These are phyloP conservation scores for Ommatoiulus sabulosus DNA, from an alignment of 2,888 invertebrate genomes.

Conservation along the genomic window DNA sequence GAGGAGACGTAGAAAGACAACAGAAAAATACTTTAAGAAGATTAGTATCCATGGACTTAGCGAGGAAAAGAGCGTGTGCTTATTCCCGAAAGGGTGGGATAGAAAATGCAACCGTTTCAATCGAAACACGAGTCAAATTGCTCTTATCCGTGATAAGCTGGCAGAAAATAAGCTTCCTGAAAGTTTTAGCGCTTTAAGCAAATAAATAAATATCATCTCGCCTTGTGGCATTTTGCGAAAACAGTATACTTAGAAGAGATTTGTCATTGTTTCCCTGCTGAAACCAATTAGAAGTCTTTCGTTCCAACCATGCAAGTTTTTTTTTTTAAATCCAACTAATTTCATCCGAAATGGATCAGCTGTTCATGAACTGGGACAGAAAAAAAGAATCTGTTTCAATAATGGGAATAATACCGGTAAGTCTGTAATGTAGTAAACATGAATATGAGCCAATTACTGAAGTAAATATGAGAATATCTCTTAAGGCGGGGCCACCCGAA, in stretches of 20 bases:
- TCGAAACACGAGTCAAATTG: neutral
- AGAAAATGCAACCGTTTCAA: neutral
- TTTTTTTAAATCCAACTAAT: no score
- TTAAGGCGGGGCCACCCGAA: no score
- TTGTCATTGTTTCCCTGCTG: neutral
- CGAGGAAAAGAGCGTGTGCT: neutral
- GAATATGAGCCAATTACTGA: no score
- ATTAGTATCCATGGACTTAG: neutral
- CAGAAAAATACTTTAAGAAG: neutral
- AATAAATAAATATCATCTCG: neutral
- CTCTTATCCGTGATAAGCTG: neutral
- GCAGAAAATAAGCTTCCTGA: neutral
- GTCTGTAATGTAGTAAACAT: no score
- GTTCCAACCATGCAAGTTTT: no score
- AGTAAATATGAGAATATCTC: no score
- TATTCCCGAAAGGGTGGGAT: slow-evolving; percentile 3
- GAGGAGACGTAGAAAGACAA: slow-evolving; percentile 3
- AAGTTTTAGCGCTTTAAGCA: neutral
- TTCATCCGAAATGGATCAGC: no score
- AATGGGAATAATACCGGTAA: no score
- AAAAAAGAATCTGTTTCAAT: no score
- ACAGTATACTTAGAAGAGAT: neutral
- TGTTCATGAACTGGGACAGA: no score
- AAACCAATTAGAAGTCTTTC: neutral
- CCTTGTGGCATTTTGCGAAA: neutral